These are phyloP conservation scores for Macquaria ambigua DNA, from an alignment of 2,113 vertebrate species.

Conservation along the genomic window DNA sequence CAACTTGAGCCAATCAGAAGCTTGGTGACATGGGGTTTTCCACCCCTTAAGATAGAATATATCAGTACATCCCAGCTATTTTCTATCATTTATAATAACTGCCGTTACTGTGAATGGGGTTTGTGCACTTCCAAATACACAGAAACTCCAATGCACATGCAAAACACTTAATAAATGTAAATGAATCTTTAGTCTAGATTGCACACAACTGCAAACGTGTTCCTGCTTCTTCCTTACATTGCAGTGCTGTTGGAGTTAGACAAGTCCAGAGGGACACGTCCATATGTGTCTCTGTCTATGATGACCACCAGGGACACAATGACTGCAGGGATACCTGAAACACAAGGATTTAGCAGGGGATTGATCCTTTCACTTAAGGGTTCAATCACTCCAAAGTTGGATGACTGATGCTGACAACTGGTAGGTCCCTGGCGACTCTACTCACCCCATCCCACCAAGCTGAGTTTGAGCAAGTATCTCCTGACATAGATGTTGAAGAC, in stretches of 20 bases:
- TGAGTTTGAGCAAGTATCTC: constrained; percentile 81
- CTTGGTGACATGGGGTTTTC: not conserved
- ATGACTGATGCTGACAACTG: not conserved
- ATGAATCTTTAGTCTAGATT: not conserved
- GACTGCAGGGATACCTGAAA: constrained; percentile 73
- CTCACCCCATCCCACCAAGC: constrained; percentile 82
- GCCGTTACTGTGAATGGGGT: not conserved
- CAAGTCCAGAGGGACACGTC: not conserved
- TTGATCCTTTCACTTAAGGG: not conserved
- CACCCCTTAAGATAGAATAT: not conserved
- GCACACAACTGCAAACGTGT: not conserved
- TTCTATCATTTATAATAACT: not conserved
- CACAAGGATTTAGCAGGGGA: not conserved
- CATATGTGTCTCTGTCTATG: constrained; percentile 40
- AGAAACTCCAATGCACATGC: not conserved
- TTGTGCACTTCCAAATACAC: not conserved
- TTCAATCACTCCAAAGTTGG: not conserved
- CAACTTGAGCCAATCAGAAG: not conserved
- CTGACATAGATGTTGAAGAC: constrained; percentile 84
- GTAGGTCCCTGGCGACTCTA: not conserved
- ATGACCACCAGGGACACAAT: constrained; percentile 61
- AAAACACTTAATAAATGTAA: not conserved
- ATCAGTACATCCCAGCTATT: no score
- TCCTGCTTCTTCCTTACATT: constrained; percentile 42
- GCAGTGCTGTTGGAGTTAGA: not conserved